Evolutionary conservation across 2,797 vertebrate species (phyloP).

Genomic region (Mionectes olivaceus): DNA sequence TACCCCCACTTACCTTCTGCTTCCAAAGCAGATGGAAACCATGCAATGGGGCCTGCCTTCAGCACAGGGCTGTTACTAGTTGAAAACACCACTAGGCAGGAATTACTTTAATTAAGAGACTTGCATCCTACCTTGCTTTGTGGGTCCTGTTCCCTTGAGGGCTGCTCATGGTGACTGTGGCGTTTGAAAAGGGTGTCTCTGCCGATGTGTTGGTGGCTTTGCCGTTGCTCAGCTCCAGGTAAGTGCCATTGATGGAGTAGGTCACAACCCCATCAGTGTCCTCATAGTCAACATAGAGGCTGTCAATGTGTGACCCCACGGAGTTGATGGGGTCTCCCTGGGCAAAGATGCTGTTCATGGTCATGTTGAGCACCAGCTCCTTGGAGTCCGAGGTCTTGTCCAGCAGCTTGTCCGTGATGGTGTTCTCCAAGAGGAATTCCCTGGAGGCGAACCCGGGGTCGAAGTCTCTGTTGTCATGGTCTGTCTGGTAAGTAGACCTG

Average conservation of each 20-base stretch:
- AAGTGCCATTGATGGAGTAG: constrained; percentile 82
- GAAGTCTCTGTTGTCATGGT: constrained; percentile 70
- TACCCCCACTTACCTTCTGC: constrained; percentile 59
- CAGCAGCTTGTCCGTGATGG: constrained; percentile 87
- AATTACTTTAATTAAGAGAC: not conserved
- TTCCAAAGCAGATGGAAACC: not conserved
- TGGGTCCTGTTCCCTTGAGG: constrained; percentile 83
- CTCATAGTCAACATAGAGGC: constrained; percentile 81
- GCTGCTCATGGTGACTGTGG: constrained; percentile 76
- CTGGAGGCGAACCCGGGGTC: constrained; percentile 75
- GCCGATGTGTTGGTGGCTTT: constrained; percentile 83
- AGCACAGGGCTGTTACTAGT: not conserved
- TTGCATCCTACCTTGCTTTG: constrained; percentile 88
- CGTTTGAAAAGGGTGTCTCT: constrained; percentile 81
- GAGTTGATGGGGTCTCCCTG: constrained; percentile 79
- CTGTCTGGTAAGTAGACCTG: constrained; percentile 75
- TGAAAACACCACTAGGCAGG: not conserved
- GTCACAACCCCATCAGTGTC: constrained; percentile 71
- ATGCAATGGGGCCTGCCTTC: not conserved
- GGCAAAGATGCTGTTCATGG: constrained; percentile 86
- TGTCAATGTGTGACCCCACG: constrained; percentile 74
- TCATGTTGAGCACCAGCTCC: constrained; percentile 86
- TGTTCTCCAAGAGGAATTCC: constrained; percentile 83
- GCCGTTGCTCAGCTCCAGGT: constrained; percentile 85
- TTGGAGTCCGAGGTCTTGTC: constrained; percentile 77